Conservation (phyloP, 1,140 invertebrate genomes). For the Agrilus planipennis region DNA sequence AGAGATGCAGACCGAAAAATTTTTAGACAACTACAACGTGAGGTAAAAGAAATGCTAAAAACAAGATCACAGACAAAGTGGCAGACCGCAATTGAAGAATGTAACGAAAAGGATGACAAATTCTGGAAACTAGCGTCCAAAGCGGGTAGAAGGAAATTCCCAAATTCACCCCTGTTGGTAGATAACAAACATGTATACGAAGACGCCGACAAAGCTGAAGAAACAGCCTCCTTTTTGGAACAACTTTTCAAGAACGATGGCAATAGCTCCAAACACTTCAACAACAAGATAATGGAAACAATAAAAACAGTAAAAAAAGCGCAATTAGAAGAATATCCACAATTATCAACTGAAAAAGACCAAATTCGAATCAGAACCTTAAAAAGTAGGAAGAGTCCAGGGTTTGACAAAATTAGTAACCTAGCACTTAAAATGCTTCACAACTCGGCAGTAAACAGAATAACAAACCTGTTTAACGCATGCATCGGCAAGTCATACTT, state of each 20-base stretch:
- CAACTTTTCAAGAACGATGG: background rate
- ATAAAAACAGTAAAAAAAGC: too few species aligned
- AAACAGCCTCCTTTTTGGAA: background rate
- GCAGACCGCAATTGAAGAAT: background rate
- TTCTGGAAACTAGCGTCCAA: background rate
- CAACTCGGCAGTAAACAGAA: background rate
- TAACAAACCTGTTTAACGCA: background rate
- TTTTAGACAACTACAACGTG: background rate
- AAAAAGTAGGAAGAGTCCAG: too few species aligned
- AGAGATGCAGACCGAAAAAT: background rate
- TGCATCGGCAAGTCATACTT: background rate
- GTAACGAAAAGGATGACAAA: too few species aligned
- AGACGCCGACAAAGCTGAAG: slow-evolving; percentile 1
- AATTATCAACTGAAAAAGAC: too few species aligned
- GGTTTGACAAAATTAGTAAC: too few species aligned
- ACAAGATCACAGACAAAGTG: background rate
- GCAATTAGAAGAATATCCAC: too few species aligned
- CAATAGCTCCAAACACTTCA: too few species aligned
- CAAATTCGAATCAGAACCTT: too few species aligned
- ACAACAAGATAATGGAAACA: too few species aligned
- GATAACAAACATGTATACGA: background rate
- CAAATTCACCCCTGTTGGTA: background rate
- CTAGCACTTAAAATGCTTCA: too few species aligned
- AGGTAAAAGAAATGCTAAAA: background rate
- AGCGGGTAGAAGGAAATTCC: background rate